Base-by-base conservation (phyloP, 2,888 invertebrate genomes). In the Stenolophus ochropezus region DNA sequence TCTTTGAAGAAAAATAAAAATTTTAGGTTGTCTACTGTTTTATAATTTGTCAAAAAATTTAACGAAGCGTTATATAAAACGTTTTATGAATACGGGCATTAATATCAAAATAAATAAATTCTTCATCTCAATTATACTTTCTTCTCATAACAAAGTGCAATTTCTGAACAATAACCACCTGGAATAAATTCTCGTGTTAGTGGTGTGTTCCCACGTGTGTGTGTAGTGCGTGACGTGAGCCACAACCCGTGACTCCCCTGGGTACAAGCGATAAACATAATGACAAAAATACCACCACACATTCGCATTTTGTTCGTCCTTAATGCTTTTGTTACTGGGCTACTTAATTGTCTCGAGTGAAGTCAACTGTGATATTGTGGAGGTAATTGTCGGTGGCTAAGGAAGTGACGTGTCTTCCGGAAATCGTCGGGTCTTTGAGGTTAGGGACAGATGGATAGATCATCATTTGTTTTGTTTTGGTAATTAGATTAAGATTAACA, bases 141-240 rank as follows among this genome's bases (percentile, higher is more conserved):
- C 11, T 42, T 42, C 11, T 42, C 33, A 42, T n/a, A 42, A 42
- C 11, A 42, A 42, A 11, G 2, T 42, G 51, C 51, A 51, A 16
- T 51, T 51, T 51, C 2, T 16, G 1, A 51, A 16, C 51, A 51
- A 51, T 51, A 51, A 51, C 18, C 51, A 8, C 14, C 14, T 56
- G 18, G 8, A 21, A 2, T 56, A n/a, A 56, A 56, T 56, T 56
- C 56, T 5, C 21, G 8, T 18, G 23, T n/a, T 56, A 21, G 21
- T 56, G 16, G 27, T n/a, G 65, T 33, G 33, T 69, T 69, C 65
- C 65, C 65, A 69, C 65, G 65, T 69, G 18, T 33, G 33, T 27
- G 6, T 33, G 8, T 11, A 16, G 33, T 33, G 33, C 65, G 65
- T 69, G 18, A 69, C 65, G 25, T n/a, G 25, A 14, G 25, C 6